Conservation (phyloP, 1,140 invertebrate species). For the Nixonia krombeini region DNA sequence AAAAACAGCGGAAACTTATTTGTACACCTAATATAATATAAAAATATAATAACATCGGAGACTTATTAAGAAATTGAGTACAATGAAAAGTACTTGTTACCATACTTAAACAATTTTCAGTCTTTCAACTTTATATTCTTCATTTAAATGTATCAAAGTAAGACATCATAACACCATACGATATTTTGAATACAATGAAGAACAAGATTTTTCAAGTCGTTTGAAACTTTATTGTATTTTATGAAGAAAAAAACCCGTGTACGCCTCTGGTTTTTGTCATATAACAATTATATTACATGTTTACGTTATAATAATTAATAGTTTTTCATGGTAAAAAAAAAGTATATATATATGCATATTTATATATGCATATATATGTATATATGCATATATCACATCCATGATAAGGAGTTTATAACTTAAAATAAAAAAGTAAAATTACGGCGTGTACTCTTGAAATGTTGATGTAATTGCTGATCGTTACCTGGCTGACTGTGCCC, state of each 20-base stretch:
- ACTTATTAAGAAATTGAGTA: too few species aligned
- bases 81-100: too few species aligned
- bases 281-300: not conserved
- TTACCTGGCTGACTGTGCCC: conserved; percentile 68
- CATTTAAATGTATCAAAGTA: too few species aligned
- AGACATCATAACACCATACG: too few species aligned
- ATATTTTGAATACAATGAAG: too few species aligned
- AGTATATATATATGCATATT: too few species aligned
- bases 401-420: conserved; percentile 24
- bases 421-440: conserved; percentile 37
- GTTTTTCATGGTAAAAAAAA: conserved; percentile 15
- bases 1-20: too few species aligned
- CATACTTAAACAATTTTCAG: too few species aligned
- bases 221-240: not conserved
- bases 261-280: conserved; percentile 27
- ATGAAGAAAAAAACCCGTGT: conserved; percentile 18
- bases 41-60: too few species aligned
- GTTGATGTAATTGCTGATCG: conserved; percentile 67
- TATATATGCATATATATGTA: too few species aligned
- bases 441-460: conserved; percentile 45
- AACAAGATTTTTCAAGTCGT: not conserved
- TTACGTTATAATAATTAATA: conserved; percentile 7
- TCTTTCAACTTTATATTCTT: too few species aligned
- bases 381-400: conserved; percentile 16
- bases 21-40: too few species aligned